Conservation (phyloP, 2,797 vertebrate genomes). For the Silurus lanzhouensis region DNA sequence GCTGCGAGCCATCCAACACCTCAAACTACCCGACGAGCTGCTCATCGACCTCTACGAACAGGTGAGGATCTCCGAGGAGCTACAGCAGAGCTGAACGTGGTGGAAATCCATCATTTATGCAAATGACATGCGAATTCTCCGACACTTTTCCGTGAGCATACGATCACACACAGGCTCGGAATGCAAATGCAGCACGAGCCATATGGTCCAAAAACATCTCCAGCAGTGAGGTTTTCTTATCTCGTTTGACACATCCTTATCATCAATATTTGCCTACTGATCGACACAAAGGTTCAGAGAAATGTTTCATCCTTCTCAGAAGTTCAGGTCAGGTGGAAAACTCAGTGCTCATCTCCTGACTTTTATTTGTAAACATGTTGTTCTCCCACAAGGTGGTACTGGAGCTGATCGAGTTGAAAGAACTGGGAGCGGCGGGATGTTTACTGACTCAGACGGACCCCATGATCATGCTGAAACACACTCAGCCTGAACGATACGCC, state of each 20-base stretch:
- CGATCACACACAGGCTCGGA: not conserved
- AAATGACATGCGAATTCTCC: not conserved
- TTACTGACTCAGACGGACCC: constrained; percentile 94
- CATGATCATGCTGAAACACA: constrained; percentile 99
- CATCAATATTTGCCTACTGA: not conserved
- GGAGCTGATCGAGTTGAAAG: constrained; percentile 92
- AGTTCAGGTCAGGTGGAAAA: not conserved
- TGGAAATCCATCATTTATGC: not conserved
- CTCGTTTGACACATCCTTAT: not conserved
- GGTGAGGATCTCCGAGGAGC: constrained; percentile 67
- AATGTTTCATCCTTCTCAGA: not conserved
- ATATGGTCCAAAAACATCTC: not conserved
- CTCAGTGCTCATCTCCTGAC: not conserved
- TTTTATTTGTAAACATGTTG: not conserved
- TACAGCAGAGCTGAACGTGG: not conserved
- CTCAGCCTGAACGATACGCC: constrained; percentile 91
- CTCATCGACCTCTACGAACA: constrained; percentile 98
- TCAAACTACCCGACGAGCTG: constrained; percentile 95
- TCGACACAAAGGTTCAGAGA: not conserved
- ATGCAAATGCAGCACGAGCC: not conserved
- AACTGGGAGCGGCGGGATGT: constrained; percentile 90
- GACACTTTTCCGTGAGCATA: too few relatives aligned
- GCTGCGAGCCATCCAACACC: constrained; percentile 94
- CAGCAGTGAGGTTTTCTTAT: too few relatives aligned
- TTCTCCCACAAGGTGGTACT: constrained; percentile 83